phyloP scores from a whole-genome alignment of 2,113 vertebrate species.

The Ctenomys sociabilis region DNA sequence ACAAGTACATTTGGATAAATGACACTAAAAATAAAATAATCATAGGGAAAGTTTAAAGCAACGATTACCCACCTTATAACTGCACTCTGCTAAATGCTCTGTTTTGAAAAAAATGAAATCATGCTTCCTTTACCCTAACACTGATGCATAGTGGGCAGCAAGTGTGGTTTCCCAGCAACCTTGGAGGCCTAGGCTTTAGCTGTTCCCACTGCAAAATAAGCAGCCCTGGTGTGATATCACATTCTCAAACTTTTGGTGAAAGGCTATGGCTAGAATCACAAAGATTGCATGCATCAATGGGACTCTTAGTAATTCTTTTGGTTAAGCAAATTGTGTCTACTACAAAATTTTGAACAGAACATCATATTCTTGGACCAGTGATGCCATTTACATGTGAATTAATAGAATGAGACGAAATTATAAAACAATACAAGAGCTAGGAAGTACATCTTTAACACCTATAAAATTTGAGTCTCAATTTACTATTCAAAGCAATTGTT shows the following conservation, averaged over 20 bases:
- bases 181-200: conserved; percentile 55
- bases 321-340: not conserved
- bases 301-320: not conserved
- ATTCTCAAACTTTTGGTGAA: not conserved
- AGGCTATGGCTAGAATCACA: not conserved
- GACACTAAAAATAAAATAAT: not conserved
- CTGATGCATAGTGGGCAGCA: conserved; percentile 41
- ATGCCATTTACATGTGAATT: not conserved
- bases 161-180: conserved; percentile 80
- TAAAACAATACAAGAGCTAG: not conserved
- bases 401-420: not conserved
- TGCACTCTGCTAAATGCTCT: not conserved
- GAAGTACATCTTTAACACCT: not conserved
- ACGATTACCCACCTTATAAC: not conserved
- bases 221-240: not conserved
- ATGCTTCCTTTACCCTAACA: conserved; percentile 56
- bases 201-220: not conserved
- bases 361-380: not conserved
- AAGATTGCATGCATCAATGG: not conserved
- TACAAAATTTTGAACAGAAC: not conserved
- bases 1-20: not conserved
- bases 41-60: not conserved
- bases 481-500: not conserved
- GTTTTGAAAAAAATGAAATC: not conserved
- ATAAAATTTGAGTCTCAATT: not conserved